Base-by-base conservation (phyloP, 2,888 invertebrate species). In the Fragum whitleyi region DNA sequence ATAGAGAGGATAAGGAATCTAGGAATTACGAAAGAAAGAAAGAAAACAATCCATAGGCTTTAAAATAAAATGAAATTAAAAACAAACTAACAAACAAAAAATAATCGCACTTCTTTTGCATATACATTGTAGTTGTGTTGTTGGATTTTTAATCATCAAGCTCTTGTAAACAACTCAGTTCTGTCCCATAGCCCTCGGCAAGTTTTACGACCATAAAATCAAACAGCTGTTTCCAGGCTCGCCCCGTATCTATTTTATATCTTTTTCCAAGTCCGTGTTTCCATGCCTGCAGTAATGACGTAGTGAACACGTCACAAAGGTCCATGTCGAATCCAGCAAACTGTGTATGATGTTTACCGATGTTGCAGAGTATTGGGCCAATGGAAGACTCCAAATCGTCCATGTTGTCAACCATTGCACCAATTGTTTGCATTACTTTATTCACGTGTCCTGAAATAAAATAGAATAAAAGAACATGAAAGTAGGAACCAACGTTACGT, bases 341-440 rank as follows among this genome's bases (percentile, higher is more conserved):
- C 26, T 28, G 28, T 23, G 19, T 26, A 29, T 61, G 61, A 29
- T 61, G 61, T 6, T 29, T 61, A 3, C 61, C 61, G 5, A 61
- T 61, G 6, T 28, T 19, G 2, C 14, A 29, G 19, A 61, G 14
- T 19, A 61, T 11, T 2, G 61, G 61, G 5, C 26, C 61, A 7
- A 61, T 29, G 1, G 32, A 11, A 19, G 32, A 9, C 14, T 61
- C 61, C n/a, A 29, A 19, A 29, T 61, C 61, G 6, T 61, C 61
- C 7, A 61, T 29, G 61, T 61, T 61, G 32, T 61, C 61, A 11
- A 61, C 61, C 3, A 61, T 5, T 7, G 61, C 61, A 26, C 61
- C 61, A 19, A 61, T 29, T 9, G 61, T 61, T n/a, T 61, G 61
- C 61, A 61, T 61, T 19, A 61, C 32, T 29, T 61, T 61, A 29